Evolutionary conservation across 2,113 vertebrate genomes (phyloP).

Genomic region (Hassar affinis): DNA sequence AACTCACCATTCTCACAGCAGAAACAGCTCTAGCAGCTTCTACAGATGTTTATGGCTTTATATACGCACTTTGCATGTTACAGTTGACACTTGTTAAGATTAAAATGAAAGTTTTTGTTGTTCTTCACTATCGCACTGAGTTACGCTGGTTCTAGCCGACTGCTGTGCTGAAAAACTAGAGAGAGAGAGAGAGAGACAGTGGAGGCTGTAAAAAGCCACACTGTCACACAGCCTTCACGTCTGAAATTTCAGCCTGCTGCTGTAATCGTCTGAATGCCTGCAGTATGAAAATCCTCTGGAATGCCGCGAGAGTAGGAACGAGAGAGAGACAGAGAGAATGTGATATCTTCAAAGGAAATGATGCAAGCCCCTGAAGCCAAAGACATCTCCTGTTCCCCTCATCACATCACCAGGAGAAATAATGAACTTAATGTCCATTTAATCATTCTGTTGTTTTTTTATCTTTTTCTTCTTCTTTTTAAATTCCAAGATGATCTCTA

Average conservation of each 20-base stretch:
- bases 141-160: neutral
- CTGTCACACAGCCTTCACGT: constrained; percentile 30
- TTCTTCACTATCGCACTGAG: constrained; percentile 19
- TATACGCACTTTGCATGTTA: no score
- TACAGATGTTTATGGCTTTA: no score
- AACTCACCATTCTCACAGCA: no score
- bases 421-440: constrained; percentile 59
- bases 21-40: no score
- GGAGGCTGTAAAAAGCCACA: constrained; percentile 23
- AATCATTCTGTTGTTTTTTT: constrained; percentile 42
- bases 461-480: neutral
- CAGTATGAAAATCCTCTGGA: constrained; percentile 62
- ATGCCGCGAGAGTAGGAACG: constrained; percentile 36
- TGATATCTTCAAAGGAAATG: constrained; percentile 60
- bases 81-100: no score
- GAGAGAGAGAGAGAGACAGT: constrained; percentile 23
- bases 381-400: constrained; percentile 51
- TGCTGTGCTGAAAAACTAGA: constrained; percentile 20
- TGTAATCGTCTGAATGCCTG: constrained; percentile 55
- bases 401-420: constrained; percentile 53
- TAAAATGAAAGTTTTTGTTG: no score
- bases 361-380: constrained; percentile 58
- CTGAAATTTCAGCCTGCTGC: constrained; percentile 53
- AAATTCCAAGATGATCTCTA: constrained; percentile 26
- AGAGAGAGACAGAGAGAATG: neutral